Percentiles rank a stretch among this genome's conserved stretches.
Evolutionary conservation across 2,113 vertebrate species (phyloP).

Genomic region (Columbina picui): DNA sequence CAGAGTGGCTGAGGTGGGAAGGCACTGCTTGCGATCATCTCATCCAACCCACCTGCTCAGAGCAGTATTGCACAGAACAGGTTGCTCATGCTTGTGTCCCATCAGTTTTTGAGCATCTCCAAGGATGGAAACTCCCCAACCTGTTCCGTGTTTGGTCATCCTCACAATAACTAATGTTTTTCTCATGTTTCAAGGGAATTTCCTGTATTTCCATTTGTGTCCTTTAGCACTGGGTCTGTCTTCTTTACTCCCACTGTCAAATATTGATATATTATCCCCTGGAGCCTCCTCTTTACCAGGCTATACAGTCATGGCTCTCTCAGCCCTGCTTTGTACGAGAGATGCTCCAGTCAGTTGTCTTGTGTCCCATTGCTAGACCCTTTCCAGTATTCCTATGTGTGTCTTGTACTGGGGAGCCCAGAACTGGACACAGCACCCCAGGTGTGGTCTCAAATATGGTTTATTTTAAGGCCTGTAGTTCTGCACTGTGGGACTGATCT

Average conservation of each 20-base stretch:
- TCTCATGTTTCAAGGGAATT: neutral
- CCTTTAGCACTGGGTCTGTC: neutral
- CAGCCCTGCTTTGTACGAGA: neutral
- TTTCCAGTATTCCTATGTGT: neutral
- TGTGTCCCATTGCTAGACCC: neutral
- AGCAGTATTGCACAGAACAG: rapidly evolving
- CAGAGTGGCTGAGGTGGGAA: no score
- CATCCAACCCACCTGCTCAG: rapidly evolving
- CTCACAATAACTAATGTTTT: neutral
- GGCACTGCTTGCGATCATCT: rapidly evolving
- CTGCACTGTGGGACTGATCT: neutral
- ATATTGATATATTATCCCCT: no score
- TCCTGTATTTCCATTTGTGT: neutral
- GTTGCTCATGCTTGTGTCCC: neutral
- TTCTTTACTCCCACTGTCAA: neutral
- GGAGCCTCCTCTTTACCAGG: neutral
- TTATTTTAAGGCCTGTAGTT: neutral
- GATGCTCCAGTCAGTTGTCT: neutral
- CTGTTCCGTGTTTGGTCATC: neutral
- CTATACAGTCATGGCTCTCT: neutral
- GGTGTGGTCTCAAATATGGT: neutral
- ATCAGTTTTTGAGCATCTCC: neutral
- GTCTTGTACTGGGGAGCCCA: neutral
- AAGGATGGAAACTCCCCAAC: neutral
- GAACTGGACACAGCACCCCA: neutral